phyloP scores from a whole-genome alignment of 2,113 vertebrate genomes.

The Syngnathus typhle region DNA sequence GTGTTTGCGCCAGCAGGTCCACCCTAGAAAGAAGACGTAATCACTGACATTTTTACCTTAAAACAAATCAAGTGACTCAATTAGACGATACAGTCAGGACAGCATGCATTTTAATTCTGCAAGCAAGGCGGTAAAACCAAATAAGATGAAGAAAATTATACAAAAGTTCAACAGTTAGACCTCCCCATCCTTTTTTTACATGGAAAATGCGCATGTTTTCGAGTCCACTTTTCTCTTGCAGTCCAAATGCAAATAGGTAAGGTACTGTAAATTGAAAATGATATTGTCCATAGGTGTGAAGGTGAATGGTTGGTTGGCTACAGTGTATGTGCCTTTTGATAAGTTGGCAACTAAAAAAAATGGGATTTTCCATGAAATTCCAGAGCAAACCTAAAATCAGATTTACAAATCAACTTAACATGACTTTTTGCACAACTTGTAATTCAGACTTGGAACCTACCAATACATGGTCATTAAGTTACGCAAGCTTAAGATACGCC shows the following conservation, averaged over 20 bases:
- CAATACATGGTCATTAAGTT: too few species aligned
- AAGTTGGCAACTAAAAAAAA: neutral
- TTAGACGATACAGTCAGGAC: neutral
- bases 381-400: too few species aligned
- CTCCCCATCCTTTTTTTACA: neutral
- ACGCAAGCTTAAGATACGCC: too few species aligned
- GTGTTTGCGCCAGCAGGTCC: conserved; percentile 57
- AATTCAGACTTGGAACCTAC: too few species aligned
- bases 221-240: neutral
- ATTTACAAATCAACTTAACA: too few species aligned
- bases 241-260: neutral
- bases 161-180: neutral
- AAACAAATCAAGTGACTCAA: neutral
- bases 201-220: neutral
- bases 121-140: neutral
- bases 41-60: conserved; percentile 44
- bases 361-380: too few species aligned
- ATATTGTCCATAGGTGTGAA: neutral
- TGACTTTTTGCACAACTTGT: too few species aligned
- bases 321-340: neutral
- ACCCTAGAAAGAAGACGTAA: conserved; percentile 56
- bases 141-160: neutral
- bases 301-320: neutral
- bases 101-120: neutral
- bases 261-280: too few species aligned